A percentile compares a stretch with the other conserved stretches of the same genome.
Evolutionary conservation across 2,888 invertebrate species (phyloP).

Genomic region (Andrena fulva): DNA sequence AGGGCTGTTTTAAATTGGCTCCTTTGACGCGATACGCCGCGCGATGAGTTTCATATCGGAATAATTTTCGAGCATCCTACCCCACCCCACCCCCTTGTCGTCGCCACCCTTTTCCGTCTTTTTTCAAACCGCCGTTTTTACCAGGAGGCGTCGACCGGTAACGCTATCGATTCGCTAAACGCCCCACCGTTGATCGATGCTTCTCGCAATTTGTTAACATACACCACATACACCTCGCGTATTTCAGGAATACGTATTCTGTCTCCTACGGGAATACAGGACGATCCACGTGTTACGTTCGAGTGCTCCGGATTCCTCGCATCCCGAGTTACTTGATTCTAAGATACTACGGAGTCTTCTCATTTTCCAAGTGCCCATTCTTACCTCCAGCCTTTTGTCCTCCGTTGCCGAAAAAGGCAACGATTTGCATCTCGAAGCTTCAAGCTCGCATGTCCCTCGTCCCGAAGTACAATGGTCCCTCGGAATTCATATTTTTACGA

Average conservation of each 20-base stretch:
- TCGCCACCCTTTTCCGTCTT: slow-evolving; percentile 46
- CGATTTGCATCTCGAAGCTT: too few species aligned
- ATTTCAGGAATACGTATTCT: background rate
- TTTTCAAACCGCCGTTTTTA: slow-evolving; percentile 63
- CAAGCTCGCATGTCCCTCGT: background rate
- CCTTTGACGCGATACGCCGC: slow-evolving; percentile 82
- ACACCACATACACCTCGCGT: background rate
- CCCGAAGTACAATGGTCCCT: background rate
- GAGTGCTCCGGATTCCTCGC: too few species aligned
- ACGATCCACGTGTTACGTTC: too few species aligned
- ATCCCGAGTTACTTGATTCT: too few species aligned
- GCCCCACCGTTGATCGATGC: slow-evolving; percentile 19
- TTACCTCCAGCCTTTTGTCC: too few species aligned
- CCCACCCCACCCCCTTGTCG: slow-evolving; percentile 22
- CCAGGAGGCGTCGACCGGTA: slow-evolving; percentile 52
- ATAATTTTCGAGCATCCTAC: slow-evolving; percentile 80
- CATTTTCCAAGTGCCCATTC: too few species aligned
- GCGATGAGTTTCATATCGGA: slow-evolving; percentile 84
- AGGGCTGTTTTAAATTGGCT: slow-evolving; percentile 84
- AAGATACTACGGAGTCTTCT: too few species aligned
- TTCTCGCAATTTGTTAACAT: slow-evolving; percentile 9
- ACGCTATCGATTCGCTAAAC: slow-evolving; percentile 65
- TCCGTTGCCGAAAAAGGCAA: too few species aligned
- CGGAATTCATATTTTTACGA: slow-evolving; percentile 39
- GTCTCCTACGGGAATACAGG: too few species aligned